Evolutionary conservation across 2,113 vertebrate species (phyloP).

Genomic region (Oreochromis tanganicae): DNA sequence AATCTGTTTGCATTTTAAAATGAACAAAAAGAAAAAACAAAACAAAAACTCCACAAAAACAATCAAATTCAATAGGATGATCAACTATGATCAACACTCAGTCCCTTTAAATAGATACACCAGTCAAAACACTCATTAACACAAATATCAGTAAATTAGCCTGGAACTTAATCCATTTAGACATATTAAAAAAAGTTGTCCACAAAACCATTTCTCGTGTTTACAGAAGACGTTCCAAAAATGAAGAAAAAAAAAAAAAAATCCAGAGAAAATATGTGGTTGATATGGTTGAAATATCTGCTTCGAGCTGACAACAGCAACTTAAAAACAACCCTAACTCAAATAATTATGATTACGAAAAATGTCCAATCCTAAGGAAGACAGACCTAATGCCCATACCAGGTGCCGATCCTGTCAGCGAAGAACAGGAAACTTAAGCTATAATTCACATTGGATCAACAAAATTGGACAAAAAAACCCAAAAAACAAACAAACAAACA

Average conservation of each 20-base stretch:
- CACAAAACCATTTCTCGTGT: neutral
- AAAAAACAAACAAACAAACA: no score
- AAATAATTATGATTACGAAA: neutral
- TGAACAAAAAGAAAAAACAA: neutral
- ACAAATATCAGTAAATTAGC: neutral
- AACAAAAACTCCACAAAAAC: neutral
- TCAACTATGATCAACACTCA: neutral
- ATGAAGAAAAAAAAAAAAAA: fast-evolving
- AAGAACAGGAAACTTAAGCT: neutral
- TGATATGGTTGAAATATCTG: neutral
- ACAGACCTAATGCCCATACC: no score
- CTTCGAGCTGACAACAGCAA: neutral
- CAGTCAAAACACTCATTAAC: neutral
- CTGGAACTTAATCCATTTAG: neutral
- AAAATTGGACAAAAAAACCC: no score
- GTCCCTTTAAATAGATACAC: neutral
- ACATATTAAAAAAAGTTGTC: neutral
- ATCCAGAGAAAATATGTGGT: neutral
- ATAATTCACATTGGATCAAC: no score
- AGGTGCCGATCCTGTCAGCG: no score
- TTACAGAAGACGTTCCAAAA: neutral
- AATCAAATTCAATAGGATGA: neutral
- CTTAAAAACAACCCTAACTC: neutral
- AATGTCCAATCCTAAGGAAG: neutral
- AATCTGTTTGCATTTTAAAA: neutral